Evolutionary conservation across 2,797 vertebrate species (phyloP), one percentile per base, ranked within the genome.

Genomic region (Australoheros facetus): DNA sequence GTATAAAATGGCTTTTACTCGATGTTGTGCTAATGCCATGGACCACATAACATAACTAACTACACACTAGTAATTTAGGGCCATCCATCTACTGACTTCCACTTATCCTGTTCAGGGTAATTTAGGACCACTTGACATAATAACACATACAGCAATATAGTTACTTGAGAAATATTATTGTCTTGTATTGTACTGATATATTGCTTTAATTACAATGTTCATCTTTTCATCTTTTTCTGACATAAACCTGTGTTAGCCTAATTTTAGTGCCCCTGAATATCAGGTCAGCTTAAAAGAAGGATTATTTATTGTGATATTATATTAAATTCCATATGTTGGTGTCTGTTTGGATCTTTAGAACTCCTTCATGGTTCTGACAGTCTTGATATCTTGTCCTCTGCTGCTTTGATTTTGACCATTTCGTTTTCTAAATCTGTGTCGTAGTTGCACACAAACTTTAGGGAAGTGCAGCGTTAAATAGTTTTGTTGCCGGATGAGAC

Each of bases 351-450:
- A 26, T 26, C 8, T 64, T 64, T 39, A 64, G 26, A 64, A 0
- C 60, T 64, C 0, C 37, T 64, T 64, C 37, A 11, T 66, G 42
- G 14, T 4, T 1, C 14, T 48, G 42, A 48, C 14, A 48, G 14
- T 16, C 2, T 4, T 0, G 23, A 48, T 48, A 66, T 12, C 19
- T 28, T 66, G 39, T 66, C 5, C 1, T 66, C 42, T 3, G 9
- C 62, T 66, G 23, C 42, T 66, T 66, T 51, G 17, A 51, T 8
- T 8, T 8, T 19, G 17, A 51, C 48, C 17, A 51, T 51, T 66
- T 51, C 48, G 16, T 48, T 66, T 48, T 66, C 16, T 48, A 1
- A 28, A 30, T 66, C 23, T 66, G 39, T 1, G 42, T 66, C 23
- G 51, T 30, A 16, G 3, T 30, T n/a, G 17, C 23, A 30, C 17